These are phyloP conservation scores for Ascaphus truei DNA, from an alignment of 2,113 vertebrate genomes.

Conservation along the genomic window DNA sequence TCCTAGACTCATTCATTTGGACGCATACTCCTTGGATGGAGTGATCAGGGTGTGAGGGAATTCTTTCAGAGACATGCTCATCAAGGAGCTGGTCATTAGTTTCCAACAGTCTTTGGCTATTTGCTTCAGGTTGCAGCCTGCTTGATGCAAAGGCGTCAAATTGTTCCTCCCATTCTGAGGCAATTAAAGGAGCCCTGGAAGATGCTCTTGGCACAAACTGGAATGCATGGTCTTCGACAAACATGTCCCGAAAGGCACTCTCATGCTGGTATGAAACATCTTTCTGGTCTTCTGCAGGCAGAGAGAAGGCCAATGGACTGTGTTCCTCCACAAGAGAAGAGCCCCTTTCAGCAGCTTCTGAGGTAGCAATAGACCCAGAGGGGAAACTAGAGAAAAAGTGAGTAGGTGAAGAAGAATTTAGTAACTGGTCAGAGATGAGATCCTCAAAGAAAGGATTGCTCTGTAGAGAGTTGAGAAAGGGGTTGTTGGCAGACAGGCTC, in stretches of 20 bases:
- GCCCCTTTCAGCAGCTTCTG: constrained; percentile 53
- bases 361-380: constrained; percentile 57
- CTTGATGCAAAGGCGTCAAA: constrained; percentile 79
- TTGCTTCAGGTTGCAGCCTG: constrained; percentile 63
- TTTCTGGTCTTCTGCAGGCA: constrained; percentile 48
- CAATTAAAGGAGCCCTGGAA: constrained; percentile 39
- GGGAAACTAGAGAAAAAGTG: constrained; percentile 82
- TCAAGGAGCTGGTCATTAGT: too few species aligned
- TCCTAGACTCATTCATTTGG: not conserved
- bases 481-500: constrained; percentile 72
- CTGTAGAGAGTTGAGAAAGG: constrained; percentile 78
- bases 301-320: constrained; percentile 45
- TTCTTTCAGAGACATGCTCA: not conserved
- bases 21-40: not conserved
- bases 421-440: constrained; percentile 64
- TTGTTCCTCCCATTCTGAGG: constrained; percentile 72
- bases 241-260: constrained; percentile 57
- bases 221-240: constrained; percentile 47
- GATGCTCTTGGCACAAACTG: constrained; percentile 36
- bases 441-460: constrained; percentile 85
- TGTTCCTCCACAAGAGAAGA: constrained; percentile 45
- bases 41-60: not conserved
- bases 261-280: constrained; percentile 29
- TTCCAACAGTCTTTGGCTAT: not conserved
- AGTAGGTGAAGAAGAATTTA: constrained; percentile 78